Percentiles rank a stretch among this genome's conserved stretches.
Evolutionary conservation across 2,888 invertebrate genomes (phyloP).

Genomic region (Callimorpha dominula): DNA sequence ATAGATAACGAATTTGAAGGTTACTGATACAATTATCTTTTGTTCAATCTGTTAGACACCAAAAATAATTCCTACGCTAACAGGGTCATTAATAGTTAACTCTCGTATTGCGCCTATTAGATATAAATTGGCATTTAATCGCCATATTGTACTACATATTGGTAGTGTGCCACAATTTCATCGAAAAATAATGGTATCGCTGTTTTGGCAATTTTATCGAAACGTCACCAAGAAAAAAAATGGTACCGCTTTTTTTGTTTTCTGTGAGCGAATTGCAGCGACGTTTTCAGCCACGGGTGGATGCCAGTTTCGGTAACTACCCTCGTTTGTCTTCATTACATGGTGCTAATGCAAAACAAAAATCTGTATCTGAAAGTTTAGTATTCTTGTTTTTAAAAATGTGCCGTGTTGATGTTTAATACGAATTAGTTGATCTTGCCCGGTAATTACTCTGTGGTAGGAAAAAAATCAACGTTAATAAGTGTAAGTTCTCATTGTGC

Average conservation of each 20-base stretch:
- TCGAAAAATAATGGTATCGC: background rate
- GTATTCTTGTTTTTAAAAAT: background rate
- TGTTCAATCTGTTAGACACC: background rate
- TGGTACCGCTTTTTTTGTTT: too few relatives aligned
- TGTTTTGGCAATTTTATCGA: background rate
- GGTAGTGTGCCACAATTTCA: too few relatives aligned
- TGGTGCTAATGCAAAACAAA: background rate
- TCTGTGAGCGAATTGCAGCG: background rate
- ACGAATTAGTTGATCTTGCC: background rate
- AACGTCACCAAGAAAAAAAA: too few relatives aligned
- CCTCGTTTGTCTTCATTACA: background rate
- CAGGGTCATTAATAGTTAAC: background rate
- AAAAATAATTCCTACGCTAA: background rate
- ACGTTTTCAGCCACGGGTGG: background rate
- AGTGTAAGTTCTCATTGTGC: constrained; percentile 11
- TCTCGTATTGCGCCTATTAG: background rate
- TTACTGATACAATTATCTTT: background rate
- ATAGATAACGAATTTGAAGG: background rate
- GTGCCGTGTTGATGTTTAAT: background rate
- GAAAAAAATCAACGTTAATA: background rate
- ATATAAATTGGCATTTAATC: background rate
- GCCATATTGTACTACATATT: background rate
- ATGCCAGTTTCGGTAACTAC: background rate
- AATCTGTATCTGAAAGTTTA: background rate
- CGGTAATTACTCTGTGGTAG: background rate